Percentiles rank a stretch among this genome's conserved stretches.
These are phyloP conservation scores for Lutjanus erythropterus DNA, from an alignment of 2,113 vertebrate genomes.

Conservation along the genomic window DNA sequence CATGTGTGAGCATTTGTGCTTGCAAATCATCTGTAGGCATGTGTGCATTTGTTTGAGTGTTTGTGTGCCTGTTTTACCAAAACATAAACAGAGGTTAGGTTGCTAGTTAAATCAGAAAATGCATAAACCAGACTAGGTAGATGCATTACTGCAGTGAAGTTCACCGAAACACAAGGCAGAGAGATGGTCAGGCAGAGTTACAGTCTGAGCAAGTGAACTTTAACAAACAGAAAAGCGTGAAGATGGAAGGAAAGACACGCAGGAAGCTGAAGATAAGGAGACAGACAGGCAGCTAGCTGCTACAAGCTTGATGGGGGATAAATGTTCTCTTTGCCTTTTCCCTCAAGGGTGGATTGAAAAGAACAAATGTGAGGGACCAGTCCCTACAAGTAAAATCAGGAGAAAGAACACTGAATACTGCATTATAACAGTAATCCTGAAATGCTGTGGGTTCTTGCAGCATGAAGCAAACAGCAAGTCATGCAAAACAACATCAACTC, in stretches of 20 bases:
- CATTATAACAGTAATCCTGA: constrained; percentile 56
- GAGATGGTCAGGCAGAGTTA: background rate
- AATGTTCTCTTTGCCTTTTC: constrained; percentile 67
- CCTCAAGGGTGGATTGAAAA: constrained; percentile 68
- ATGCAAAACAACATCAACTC: constrained; percentile 11
- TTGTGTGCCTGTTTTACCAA: background rate
- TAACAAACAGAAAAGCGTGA: background rate
- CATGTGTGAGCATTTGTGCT: background rate
- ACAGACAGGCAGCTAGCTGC: constrained; percentile 51
- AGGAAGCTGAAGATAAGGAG: constrained; percentile 14
- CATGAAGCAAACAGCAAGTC: constrained; percentile 31
- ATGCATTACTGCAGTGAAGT: background rate
- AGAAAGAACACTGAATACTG: constrained; percentile 47
- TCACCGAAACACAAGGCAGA: background rate
- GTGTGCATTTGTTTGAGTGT: constrained; percentile 5
- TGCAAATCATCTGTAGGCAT: too few species aligned
- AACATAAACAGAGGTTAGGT: background rate
- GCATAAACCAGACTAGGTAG: background rate
- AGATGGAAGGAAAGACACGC: constrained; percentile 1
- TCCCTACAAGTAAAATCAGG: constrained; percentile 75
- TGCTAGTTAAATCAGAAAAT: background rate
- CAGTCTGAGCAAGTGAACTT: background rate
- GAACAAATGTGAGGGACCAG: constrained; percentile 75
- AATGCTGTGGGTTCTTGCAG: constrained; percentile 34
- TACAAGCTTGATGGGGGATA: constrained; percentile 69